Evolutionary conservation across 2,888 invertebrate genomes (phyloP), one percentile per base, ranked within the genome.

Genomic region (Alsophila aescularia): DNA sequence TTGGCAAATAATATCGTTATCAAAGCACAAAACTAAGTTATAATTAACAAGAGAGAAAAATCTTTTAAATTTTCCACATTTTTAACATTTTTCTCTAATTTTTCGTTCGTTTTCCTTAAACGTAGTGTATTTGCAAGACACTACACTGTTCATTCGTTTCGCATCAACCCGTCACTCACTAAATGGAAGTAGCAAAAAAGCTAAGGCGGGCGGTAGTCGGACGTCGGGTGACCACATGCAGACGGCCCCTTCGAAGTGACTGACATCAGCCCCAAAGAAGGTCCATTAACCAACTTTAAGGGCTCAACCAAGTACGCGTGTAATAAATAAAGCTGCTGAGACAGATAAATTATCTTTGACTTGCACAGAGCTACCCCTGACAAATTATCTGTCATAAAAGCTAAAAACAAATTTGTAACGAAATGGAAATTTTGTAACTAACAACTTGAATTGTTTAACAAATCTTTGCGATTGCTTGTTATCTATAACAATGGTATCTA

Each of bases 291-390:
- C 76, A 85, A 87, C 85, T 88, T 87, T 84, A 83, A 85, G 87
- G 83, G 87, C 87, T 88, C 85, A 82, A 74, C 80, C 74, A 74
- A 85, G 85, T 86, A 87, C 86, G 82, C 84, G 85, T 75, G 79
- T 85, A 89, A 90, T 90, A 90, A 90, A 90, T 90, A 90, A 90
- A 86, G 84, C 83, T 81, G 81, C 83, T 80, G 87, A 90, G 89
- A 89, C 88, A 89, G 87, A 90, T 90, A 90, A 90, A 90, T 90
- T 90, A 90, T 88, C 86, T 90, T 90, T 88, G 90, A 88, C 88
- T 90, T 79, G 81, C 80, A 78, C 83, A 83, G 80, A 83, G 86
- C 81, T 79, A 84, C 83, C 80, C 81, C 78, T 88, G 88, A 90
- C 88, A 89, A 90, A 90, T 90, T 87, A 83, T 85, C 85, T 86